Evolutionary conservation across 2,797 vertebrate species (phyloP).

Genomic region (Odontamblyopus lacepedii): DNA sequence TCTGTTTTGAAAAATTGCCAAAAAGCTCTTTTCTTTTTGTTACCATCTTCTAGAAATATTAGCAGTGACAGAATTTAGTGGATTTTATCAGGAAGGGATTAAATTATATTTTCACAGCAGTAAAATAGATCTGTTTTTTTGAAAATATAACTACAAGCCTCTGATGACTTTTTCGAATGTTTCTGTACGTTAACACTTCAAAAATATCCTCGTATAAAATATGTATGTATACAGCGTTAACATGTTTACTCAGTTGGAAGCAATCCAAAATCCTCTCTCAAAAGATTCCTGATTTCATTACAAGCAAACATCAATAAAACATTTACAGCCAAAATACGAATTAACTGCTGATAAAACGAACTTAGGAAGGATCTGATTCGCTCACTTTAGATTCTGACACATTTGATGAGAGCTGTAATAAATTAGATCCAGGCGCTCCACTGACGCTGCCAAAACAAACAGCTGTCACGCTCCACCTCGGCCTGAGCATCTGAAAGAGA

Average conservation of each 20-base stretch:
- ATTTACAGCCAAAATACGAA: background rate
- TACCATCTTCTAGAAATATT: no score
- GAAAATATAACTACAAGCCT: no score
- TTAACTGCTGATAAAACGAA: background rate
- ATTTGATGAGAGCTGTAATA: slow-evolving; percentile 43
- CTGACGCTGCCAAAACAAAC: slow-evolving; percentile 69
- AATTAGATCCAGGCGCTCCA: slow-evolving; percentile 34
- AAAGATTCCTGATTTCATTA: background rate
- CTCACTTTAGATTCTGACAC: slow-evolving; percentile 6
- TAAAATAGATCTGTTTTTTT: no score
- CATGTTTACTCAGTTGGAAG: background rate
- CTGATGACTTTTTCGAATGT: no score
- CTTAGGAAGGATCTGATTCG: background rate
- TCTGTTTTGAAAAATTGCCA: no score
- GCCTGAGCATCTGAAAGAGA: slow-evolving; percentile 68
- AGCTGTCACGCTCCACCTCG: slow-evolving; percentile 65
- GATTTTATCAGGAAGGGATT: no score
- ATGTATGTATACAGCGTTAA: background rate
- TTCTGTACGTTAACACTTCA: no score
- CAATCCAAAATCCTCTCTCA: background rate
- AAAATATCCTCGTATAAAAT: background rate
- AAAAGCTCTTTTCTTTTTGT: no score
- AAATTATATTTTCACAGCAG: no score
- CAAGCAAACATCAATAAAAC: background rate
- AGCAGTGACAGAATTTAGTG: no score